Evolutionary conservation across 2,888 invertebrate genomes (phyloP).

Genomic region (Cosmorhoe ocellata): DNA sequence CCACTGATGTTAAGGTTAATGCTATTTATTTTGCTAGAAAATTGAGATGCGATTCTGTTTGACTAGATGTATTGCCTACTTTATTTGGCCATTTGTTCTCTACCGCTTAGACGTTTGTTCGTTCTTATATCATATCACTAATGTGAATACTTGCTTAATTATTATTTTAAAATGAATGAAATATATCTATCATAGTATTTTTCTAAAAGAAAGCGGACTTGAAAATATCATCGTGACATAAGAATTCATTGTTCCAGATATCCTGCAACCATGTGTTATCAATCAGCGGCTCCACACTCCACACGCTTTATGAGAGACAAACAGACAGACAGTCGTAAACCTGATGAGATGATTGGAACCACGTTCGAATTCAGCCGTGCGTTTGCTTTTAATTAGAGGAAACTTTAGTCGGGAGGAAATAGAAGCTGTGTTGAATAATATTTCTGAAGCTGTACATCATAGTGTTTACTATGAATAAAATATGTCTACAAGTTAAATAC

Average conservation of each 20-base stretch:
- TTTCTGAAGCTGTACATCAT: slow-evolving; percentile 16
- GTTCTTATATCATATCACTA: too few species aligned
- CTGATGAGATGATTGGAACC: slow-evolving; percentile 73
- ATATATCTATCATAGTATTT: too few species aligned
- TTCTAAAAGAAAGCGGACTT: not conserved
- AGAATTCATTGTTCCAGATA: slow-evolving; percentile 41
- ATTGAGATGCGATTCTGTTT: slow-evolving; percentile 31
- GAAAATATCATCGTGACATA: slow-evolving; percentile 31
- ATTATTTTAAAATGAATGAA: too few species aligned
- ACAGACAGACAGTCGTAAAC: slow-evolving; percentile 75
- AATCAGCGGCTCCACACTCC: slow-evolving; percentile 68
- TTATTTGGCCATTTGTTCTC: slow-evolving; percentile 19
- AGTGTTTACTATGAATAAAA: too few species aligned
- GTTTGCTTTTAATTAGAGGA: slow-evolving; percentile 74
- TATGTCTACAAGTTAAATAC: too few species aligned
- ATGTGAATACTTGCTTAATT: too few species aligned
- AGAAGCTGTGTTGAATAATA: slow-evolving; percentile 38
- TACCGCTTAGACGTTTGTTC: too few species aligned
- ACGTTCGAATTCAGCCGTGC: slow-evolving; percentile 65
- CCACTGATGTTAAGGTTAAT: slow-evolving; percentile 44
- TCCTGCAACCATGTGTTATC: slow-evolving; percentile 66
- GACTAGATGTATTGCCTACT: slow-evolving; percentile 12
- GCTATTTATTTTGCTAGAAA: slow-evolving; percentile 58
- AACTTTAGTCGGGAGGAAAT: slow-evolving; percentile 56
- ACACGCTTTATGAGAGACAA: slow-evolving; percentile 63